Base-by-base conservation (phyloP, 2,113 vertebrate species). In the Podarcis raffonei region DNA sequence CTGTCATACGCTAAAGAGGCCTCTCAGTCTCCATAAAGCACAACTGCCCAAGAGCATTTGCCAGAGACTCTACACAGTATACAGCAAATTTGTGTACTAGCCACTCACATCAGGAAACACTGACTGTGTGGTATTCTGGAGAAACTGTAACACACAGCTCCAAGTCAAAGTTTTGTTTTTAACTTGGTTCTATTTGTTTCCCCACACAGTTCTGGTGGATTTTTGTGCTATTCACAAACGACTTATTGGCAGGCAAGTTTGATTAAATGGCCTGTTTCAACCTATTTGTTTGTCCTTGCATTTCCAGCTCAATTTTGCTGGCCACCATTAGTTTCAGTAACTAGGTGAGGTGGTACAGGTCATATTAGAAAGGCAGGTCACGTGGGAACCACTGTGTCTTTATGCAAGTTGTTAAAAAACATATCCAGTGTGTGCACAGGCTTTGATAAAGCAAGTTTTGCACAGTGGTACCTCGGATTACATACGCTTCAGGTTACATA, bases 1-100 rank as follows among this genome's bases (percentile, higher is more conserved):
- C 62, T 89, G 87, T 89, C 87, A 78, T 89, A 53, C 11, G 57
- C 32, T 69, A 89, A 83, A 89, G 81, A 84, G 81, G 74, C 72
- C 74, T 84, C 81, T 84, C 72, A 53, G 62, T 59, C 42, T 77
- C 42, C 81, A 27, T 84, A 84, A 39, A 84, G 82, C 39, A 89
- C 72, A 88, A 77, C 18, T 83, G 81, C 62, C n/a, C 35, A 78
- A 37, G 5, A 8, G n/a, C 42, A 39, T 77, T 88, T 48, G 72
- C n/a, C n/a, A 84, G 72, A 42, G 15, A 81, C 74, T 25, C 22
- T 7, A 39, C 42, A 69, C 5, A 16, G 32, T 6, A 6, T 59
- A 20, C 65, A 71, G 32, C 23, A n/a, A 20, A 48, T 48, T 77
- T 75, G 80, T 15, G 48, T 69, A 48, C 3, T 79, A 18, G 13